A percentile compares a stretch with the other conserved stretches of the same genome.
Conservation (phyloP, 2,113 vertebrate genomes). For the Lichenostomus cassidix region DNA sequence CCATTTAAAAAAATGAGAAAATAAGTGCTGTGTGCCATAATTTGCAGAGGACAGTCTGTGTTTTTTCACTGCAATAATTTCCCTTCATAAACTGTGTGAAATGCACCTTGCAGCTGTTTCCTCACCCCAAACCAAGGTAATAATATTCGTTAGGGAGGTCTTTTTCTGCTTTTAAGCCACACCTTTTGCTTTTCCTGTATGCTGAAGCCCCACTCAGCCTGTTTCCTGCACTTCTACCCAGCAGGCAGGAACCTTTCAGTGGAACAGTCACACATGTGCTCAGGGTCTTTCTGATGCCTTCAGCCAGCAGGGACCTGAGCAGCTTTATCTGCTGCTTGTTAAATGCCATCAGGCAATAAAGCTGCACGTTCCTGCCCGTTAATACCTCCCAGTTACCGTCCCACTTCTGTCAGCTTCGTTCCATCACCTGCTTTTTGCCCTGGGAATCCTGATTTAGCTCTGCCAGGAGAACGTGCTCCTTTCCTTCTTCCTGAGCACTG, state of each 20-base stretch:
- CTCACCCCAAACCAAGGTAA: background rate
- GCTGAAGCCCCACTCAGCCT: slow-evolving; percentile 1
- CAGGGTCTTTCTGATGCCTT: background rate
- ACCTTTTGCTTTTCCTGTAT: slow-evolving; percentile 23
- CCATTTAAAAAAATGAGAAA: background rate
- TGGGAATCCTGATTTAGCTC: background rate
- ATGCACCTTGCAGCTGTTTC: background rate
- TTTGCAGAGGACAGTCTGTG: background rate
- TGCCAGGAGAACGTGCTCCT: background rate
- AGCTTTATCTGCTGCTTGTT: background rate
- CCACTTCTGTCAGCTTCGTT: slow-evolving; percentile 34
- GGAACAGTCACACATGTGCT: background rate
- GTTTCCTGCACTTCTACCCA: slow-evolving; percentile 39
- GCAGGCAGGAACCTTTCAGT: background rate
- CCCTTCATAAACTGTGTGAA: background rate
- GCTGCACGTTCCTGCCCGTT: background rate
- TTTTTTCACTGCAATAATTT: background rate
- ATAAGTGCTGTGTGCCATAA: background rate
- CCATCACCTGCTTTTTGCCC: background rate
- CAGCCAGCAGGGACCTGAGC: background rate
- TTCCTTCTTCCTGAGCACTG: background rate
- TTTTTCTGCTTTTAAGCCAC: background rate
- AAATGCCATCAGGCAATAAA: background rate
- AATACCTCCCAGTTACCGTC: background rate
- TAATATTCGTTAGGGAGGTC: background rate